phyloP scores from a whole-genome alignment of 2,888 invertebrate species.

The Athalia circularis region DNA sequence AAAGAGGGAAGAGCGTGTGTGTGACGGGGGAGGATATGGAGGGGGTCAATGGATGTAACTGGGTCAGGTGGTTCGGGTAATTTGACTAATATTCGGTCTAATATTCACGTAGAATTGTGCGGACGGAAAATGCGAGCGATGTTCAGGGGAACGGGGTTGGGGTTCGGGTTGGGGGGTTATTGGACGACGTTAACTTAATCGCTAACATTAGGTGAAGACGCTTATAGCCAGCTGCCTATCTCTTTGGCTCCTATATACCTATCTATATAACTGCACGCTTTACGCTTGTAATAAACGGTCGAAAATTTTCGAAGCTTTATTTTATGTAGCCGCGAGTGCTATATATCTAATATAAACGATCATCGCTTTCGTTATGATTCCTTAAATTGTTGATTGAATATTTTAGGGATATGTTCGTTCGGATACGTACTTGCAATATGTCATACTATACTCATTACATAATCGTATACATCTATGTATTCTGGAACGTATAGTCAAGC shows the following conservation, averaged over 20 bases:
- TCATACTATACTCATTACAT: too few species aligned
- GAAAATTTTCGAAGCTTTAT: too few species aligned
- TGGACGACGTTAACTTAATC: conserved; percentile 26
- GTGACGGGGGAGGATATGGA: not conserved
- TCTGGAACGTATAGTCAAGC: too few species aligned
- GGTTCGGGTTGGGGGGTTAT: conserved; percentile 7
- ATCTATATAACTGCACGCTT: not conserved
- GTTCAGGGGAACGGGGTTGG: too few species aligned
- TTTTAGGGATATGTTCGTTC: too few species aligned
- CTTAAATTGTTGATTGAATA: too few species aligned
- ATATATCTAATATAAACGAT: too few species aligned
- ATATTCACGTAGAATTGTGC: conserved; percentile 20
- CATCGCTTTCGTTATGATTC: too few species aligned
- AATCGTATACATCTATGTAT: too few species aligned
- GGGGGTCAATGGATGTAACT: conserved; percentile 37
- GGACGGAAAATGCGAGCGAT: not conserved
- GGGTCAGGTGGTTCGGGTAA: conserved; percentile 24
- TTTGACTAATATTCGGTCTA: conserved; percentile 38
- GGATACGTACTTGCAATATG: too few species aligned
- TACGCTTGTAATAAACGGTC: not conserved
- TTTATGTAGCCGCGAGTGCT: too few species aligned
- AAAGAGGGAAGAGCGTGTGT: too few species aligned
- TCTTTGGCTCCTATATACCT: not conserved
- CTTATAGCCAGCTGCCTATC: conserved; percentile 10
- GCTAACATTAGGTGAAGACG: conserved; percentile 30